Evolutionary conservation across 2,888 invertebrate genomes (phyloP), one percentile per base, ranked within the genome.

Genomic region (Trichopria drosophilae): DNA sequence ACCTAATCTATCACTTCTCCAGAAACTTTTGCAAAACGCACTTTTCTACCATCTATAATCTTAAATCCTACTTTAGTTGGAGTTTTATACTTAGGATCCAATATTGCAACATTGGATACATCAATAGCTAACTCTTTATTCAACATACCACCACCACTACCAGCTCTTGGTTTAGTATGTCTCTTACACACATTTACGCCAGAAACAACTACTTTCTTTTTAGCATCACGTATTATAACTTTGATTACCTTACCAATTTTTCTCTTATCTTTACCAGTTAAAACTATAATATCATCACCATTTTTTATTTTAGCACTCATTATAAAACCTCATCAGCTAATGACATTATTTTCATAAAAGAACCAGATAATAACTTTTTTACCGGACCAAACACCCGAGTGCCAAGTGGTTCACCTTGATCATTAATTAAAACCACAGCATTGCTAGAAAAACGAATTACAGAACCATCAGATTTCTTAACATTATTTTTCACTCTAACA

Each of bases 1-100:
- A n/a, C n/a, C n/a, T n/a, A n/a, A n/a, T n/a, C n/a, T n/a, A 43
- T 43, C 43, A 43, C 31, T 43, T 43, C 43, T 31, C 43, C 43
- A 43, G 43, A 43, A 31, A 32, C 32, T 43, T 43, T 43, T 43
- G 43, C 31, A 43, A 29, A 42, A 29, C 41, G 41, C 41, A 42
- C 41, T 42, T 42, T 42, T 29, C 41, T 42, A 42, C 22, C 41
- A 16, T 42, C 41, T 29, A 42, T 28, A 29, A 29, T 28, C 41
- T 42, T 42, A 42, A 29, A 42, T 15, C 41, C 41, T 22, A 42
- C 41, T 31, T 31, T 42, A 42, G 29, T 29, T 29, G 41, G 31
- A 28, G 29, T 19, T 42, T 29, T 29, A 29, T 29, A 20, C 18
- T 42, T 42, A 42, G 41, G 41, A 28, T 42, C 41, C 29, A 29